Evolutionary conservation across 2,888 invertebrate species (phyloP), one percentile per base, ranked within the genome.

Genomic region (Bimastos eiseni): DNA sequence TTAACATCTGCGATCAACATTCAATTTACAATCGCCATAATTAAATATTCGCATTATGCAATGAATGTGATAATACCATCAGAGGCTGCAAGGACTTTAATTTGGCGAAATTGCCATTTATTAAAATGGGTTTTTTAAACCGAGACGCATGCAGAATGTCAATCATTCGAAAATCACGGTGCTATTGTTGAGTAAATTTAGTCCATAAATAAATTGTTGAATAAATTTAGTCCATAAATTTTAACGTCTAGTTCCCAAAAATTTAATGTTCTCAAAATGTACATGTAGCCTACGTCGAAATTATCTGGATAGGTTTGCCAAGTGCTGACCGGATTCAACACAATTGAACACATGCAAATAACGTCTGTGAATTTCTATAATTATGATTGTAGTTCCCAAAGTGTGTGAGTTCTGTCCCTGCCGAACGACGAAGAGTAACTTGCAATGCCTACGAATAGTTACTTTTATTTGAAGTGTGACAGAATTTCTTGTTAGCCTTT

Each of bases 401-500:
- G 21, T 49, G 49, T 49, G 21, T 6, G 13, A 8, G n/a, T 13
- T 70, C 30, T 70, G 70, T 70, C 70, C n/a, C 8, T n/a, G 70
- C 8, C n/a, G 70, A 8, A 70, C n/a, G 30, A 70, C n/a, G n/a
- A n/a, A n/a, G n/a, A n/a, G n/a, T n/a, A n/a, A n/a, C 55, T 5
- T 30, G 55, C 5, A 24, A 33, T 34, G 19, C 41, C 6, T 41
- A n/a, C n/a, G 21, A 86, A n/a, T 36, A 55, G 21, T 55, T 89
- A 84, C 90, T 41, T 90, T 41, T 83, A 36, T 84, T 83, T 33
- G 90, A 90, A 34, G 90, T 38, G 36, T 90, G 90, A 36, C 84
- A 38, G 44, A 90, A 90, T 36, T 84, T 90, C 34, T 83, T 84
- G 90, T 90, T 90, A n/a, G 90, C 90, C 36, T 49, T 90, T 21